Conservation (phyloP, 2,888 invertebrate species). For the Taenaris catops region DNA sequence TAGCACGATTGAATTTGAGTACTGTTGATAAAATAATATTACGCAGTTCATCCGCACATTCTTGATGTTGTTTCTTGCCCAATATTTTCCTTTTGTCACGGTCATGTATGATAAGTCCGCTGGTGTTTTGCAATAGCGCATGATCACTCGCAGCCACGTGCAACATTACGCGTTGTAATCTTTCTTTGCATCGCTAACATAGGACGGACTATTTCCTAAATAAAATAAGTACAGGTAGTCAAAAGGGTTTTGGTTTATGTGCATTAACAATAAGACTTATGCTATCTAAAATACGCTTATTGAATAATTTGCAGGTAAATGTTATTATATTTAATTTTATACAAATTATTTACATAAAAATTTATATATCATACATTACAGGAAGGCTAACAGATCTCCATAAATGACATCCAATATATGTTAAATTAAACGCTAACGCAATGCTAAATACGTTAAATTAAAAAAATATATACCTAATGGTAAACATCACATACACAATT, state of each 20-base stretch:
- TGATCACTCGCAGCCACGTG: no score
- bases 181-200: no score
- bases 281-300: slow-evolving; percentile 29
- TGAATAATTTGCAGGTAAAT: slow-evolving; percentile 31
- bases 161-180: no score
- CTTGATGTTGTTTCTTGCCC: no score
- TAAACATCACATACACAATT: slow-evolving; percentile 60
- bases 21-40: no score
- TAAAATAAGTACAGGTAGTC: slow-evolving; percentile 19
- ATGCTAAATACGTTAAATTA: slow-evolving; percentile 25
- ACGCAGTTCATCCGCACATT: no score
- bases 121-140: no score
- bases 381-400: slow-evolving; percentile 57
- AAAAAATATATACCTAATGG: slow-evolving; percentile 60
- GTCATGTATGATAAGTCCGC: no score
- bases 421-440: no score
- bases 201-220: slow-evolving; percentile 2
- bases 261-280: slow-evolving; percentile 26
- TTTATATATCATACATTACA: slow-evolving; percentile 49
- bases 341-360: slow-evolving; percentile 50
- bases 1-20: no score
- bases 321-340: slow-evolving; percentile 39
- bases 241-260: slow-evolving; percentile 20
- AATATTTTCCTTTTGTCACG: no score
- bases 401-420: no score